phyloP scores from a whole-genome alignment of 2,888 invertebrate genomes.

The Microctonus brassicae region DNA sequence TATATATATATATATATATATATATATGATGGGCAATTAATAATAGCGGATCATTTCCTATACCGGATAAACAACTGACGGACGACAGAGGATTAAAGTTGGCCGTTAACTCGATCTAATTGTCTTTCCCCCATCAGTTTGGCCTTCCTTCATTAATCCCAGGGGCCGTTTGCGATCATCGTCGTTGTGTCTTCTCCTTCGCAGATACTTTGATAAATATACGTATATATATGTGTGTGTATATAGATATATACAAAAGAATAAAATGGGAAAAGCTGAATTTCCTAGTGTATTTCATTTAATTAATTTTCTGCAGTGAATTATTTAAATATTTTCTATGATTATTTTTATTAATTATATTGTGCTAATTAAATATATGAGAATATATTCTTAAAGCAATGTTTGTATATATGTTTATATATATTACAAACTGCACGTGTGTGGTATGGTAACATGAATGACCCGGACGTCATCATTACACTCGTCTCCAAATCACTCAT shows the following conservation, averaged over 20 bases:
- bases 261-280: background rate
- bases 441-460: conserved; percentile 7
- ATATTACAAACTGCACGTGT: background rate
- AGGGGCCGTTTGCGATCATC: conserved; percentile 53
- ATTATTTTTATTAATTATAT: background rate
- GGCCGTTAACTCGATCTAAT: conserved; percentile 69
- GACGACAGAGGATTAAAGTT: conserved; percentile 69
- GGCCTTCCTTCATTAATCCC: conserved; percentile 66
- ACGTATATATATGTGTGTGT: conserved; percentile 36
- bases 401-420: background rate
- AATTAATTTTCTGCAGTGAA: background rate
- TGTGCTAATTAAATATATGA: background rate
- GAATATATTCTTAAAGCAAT: background rate
- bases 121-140: conserved; percentile 58
- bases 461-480: conserved; percentile 23
- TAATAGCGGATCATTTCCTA: conserved; percentile 66
- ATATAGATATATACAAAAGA: background rate
- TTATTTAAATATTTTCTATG: background rate
- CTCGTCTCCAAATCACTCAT: conserved; percentile 9
- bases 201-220: conserved; percentile 27
- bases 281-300: background rate
- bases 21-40: background rate
- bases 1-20: background rate
- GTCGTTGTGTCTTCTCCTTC: conserved; percentile 33
- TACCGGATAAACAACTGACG: conserved; percentile 68